Evolutionary conservation across 2,888 invertebrate species (phyloP), one percentile per base, ranked within the genome.

Genomic region (Apamea anceps): DNA sequence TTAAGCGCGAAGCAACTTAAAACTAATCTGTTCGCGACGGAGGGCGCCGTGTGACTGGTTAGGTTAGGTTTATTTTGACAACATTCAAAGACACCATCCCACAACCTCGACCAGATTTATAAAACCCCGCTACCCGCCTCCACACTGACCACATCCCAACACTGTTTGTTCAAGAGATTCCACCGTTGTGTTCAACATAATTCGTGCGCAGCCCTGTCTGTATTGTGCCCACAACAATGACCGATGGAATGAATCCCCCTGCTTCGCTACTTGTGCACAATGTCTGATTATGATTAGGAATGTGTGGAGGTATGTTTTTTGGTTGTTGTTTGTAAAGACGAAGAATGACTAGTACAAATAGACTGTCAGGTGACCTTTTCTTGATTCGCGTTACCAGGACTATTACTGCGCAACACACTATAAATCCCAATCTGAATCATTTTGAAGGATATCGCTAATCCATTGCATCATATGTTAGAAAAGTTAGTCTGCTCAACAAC

Each of bases 121-220:
- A 25, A 65, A 21, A 5, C 12, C 4, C 42, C 72, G 72, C 79
- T 76, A 15, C 5, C 25, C 77, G 81, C 75, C 67, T 13, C 32
- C 32, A 81, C 8, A 28, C 6, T 45, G 54, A 76, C 74, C 75
- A 21, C 57, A 28, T 1, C 72, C 57, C 25, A 18, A 32, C 71
- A 81, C 65, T 74, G 81, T 81, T 87, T 88, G 84, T 85, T 80
- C 72, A 74, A 77, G 77, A 79, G 81, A 87, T 82, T 77, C 80
- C 84, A 68, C 67, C 62, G 68, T 48, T 79, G 60, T 72, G 73
- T 84, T 79, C 72, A 81, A 83, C 80, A 82, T 84, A 79, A 85
- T 82, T 88, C 79, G 81, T 88, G 83, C 81, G 74, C 25, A 74
- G 77, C 75, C 76, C 75, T 79, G 78, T 79, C 72, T 67, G 78